These are phyloP conservation scores for Eupithecia inturbata DNA, from an alignment of 2,888 invertebrate species.

Conservation along the genomic window DNA sequence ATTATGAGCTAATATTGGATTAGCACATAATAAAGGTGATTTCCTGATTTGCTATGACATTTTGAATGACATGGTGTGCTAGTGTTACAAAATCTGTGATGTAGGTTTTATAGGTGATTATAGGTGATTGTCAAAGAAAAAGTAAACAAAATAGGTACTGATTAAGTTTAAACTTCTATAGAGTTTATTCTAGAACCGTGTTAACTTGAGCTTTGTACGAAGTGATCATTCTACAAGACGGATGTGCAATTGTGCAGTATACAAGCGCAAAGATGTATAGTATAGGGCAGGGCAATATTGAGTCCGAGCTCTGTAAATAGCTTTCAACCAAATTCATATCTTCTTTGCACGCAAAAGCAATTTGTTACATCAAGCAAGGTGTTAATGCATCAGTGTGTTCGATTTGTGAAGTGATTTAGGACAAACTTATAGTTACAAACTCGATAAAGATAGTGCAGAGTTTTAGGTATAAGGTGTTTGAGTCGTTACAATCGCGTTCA, in stretches of 20 bases:
- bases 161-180: not conserved
- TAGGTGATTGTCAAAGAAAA: too few relatives aligned
- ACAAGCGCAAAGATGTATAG: not conserved
- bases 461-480: not conserved
- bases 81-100: too few relatives aligned
- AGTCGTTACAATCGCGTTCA: not conserved
- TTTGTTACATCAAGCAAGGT: not conserved
- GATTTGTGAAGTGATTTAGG: not conserved
- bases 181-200: not conserved
- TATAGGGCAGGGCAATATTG: not conserved
- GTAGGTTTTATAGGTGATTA: too few relatives aligned
- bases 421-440: too few relatives aligned
- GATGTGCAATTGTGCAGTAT: not conserved
- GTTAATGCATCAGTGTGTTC: not conserved
- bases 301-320: constrained; percentile 1
- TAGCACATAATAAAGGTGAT: too few relatives aligned
- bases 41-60: too few relatives aligned
- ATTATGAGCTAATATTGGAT: too few relatives aligned
- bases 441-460: not conserved
- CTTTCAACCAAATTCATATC: not conserved
- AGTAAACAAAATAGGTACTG: too few relatives aligned
- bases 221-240: not conserved
- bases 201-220: not conserved
- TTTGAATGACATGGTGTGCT: too few relatives aligned
- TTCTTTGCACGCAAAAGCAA: not conserved